Base-by-base conservation (phyloP, 37 sponge, comb jelly and placozoan species). In the Beroe forskalii region DNA sequence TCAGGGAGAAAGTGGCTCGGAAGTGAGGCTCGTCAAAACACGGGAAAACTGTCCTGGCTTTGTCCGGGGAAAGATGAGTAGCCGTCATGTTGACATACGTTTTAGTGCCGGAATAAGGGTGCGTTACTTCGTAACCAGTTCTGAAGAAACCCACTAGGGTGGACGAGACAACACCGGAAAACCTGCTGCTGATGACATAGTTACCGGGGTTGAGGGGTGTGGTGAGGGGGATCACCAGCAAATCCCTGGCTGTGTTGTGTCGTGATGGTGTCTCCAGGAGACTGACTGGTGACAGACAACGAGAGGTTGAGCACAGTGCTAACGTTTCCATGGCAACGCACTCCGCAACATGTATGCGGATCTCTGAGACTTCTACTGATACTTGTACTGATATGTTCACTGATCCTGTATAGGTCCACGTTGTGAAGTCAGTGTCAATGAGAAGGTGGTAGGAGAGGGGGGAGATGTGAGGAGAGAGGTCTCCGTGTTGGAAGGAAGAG, bases 1-100 rank as follows among this genome's bases (percentile, higher is more conserved):
- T 80, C 31, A 80, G 86, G 3, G 55, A 23, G 86, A 80, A 80
- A 1, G 17, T 38, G 1, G 86, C 44, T 37, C 86, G 44, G 42
- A 80, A 80, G 24, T 44, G 86, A 17, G 86, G 86, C 55, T 80
- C 86, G 42, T 80, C 86, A 23, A 80, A 80, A 6, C 38, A 80
- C 48, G 86, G 86, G 86, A 80, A 80, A 20, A 80, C 86, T 23
- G 86, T 80, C 55, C 86, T 8, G 0, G 86, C 44, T 80, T 80
- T 80, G 30, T 80, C 86, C 14, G 86, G 86, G 30, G 86, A 80
- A 8, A 80, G 86, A 43, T 80, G 86, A 3, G 86, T 80, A 14
- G 86, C 23, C 24, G 86, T 37, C 86, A 80, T 80, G 3, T 80
- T 80, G 86, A 80, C 30, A 37, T 30, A 80, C 44, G 24, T 37